Evolutionary conservation across 1,140 invertebrate genomes (phyloP).

Genomic region (Trichonephila inaurata): DNA sequence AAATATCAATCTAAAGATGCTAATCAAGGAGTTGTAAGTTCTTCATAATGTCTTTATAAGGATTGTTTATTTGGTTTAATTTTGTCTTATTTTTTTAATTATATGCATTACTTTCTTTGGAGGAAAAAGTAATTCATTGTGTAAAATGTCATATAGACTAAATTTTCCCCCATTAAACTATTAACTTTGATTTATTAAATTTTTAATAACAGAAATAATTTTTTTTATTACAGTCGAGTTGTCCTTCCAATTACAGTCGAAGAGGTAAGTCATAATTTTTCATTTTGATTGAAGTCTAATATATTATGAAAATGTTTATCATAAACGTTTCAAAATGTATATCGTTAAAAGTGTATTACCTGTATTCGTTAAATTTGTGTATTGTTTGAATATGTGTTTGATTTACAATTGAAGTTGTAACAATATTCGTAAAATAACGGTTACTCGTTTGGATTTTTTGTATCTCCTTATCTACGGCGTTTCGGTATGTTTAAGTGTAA

Average conservation of each 20-base stretch:
- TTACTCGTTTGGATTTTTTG: too few species aligned
- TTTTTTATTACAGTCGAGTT: conserved; percentile 83
- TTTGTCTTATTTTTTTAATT: too few species aligned
- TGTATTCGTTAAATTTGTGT: too few species aligned
- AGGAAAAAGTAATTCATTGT: not conserved
- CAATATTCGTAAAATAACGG: too few species aligned
- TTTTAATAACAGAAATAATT: conserved; percentile 38
- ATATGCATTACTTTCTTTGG: not conserved
- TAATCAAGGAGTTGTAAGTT: conserved; percentile 70
- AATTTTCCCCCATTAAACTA: not conserved
- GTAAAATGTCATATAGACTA: not conserved
- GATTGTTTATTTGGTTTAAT: not conserved
- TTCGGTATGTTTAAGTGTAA: too few species aligned
- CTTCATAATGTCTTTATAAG: not conserved
- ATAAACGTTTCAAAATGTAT: too few species aligned
- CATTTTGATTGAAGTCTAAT: not conserved
- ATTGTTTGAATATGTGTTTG: too few species aligned
- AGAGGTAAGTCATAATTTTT: conserved; percentile 81
- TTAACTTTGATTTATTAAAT: not conserved
- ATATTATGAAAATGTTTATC: too few species aligned
- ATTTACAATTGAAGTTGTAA: too few species aligned
- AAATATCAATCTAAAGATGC: conserved; percentile 24
- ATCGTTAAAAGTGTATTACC: too few species aligned
- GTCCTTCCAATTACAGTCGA: conserved; percentile 84
- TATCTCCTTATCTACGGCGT: too few species aligned